Base-by-base conservation (phyloP, 2,113 vertebrate genomes). In the Lagopus leucura region DNA sequence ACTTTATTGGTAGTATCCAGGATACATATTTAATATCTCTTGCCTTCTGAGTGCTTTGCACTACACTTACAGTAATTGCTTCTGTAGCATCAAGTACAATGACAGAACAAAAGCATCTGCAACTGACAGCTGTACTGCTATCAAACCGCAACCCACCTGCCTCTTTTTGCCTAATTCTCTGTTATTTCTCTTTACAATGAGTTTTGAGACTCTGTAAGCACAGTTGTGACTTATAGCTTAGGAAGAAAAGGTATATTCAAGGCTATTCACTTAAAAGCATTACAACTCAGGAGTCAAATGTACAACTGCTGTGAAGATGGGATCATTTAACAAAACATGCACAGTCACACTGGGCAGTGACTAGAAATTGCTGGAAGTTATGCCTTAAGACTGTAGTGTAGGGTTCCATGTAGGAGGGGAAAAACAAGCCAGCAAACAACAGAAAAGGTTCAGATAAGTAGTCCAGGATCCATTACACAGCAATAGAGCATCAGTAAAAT, bases 121-220 rank as follows among this genome's bases (percentile, higher is more conserved):
- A 76, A 66, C 69, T 76, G 86, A 89, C 55, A 94, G 45, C 24
- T 58, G 72, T 15, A 9, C 3, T 76, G 27, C 74, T 87, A 58
- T 19, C 8, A 67, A 84, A 90, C 71, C 87, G 8, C 61, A 90
- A 77, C 47, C 50, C 66, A 92, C 71, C 8, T 43, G 40, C 34
- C 88, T 67, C 40, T 74, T 88, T 82, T 34, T 42, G 43, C 67
- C 67, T 75, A 83, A 32, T 77, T 78, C 63, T 89, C 36, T 65
- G 25, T 38, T 82, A 75, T 61, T 91, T 91, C 70, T 83, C 74
- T 92, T 61, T 79, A 60, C 67, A 92, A 87, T 18, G 61, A 79
- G 47, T 27, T 89, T 87, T 87, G 63, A 94, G 74, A 72, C 47
- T 57, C 28, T 60, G 38, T 80, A 69, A 75, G 52, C 21, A 84